Conservation (phyloP, 64 coral and sea anemone genomes). For the Pachyseris speciosa region DNA sequence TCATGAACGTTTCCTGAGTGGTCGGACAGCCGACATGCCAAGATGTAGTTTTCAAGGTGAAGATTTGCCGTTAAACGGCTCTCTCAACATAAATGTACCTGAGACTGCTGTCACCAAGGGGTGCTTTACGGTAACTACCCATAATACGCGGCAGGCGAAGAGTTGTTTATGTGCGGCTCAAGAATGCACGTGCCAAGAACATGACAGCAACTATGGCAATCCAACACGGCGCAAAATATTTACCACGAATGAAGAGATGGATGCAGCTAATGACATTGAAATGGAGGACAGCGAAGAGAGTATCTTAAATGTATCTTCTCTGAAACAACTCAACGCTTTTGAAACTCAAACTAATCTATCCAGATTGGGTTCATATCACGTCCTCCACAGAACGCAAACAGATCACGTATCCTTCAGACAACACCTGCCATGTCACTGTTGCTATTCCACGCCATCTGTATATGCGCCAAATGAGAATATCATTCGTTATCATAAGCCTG, state of each 20-base stretch:
- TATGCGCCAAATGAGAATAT: not conserved
- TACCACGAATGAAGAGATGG: not conserved
- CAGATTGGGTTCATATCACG: not conserved
- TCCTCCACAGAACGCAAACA: not conserved
- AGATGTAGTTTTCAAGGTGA: not conserved
- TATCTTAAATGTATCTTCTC: not conserved
- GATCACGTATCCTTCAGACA: not conserved
- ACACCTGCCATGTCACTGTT: not conserved
- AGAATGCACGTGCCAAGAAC: conserved; percentile 5
- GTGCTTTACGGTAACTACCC: not conserved
- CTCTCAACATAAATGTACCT: not conserved
- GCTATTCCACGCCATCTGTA: not conserved
- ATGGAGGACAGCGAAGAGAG: not conserved
- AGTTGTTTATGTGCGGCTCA: not conserved
- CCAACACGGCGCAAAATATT: not conserved
- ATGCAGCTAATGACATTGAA: not conserved
- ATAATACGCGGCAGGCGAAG: not conserved
- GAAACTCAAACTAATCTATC: not conserved
- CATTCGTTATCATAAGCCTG: not conserved
- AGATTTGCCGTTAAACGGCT: not conserved
- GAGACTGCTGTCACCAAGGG: not conserved
- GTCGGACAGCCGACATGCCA: not conserved
- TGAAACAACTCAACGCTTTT: not conserved
- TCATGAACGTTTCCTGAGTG: not conserved
- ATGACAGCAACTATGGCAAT: not conserved